These are phyloP conservation scores for Gorsachius magnificus DNA, from an alignment of 2,797 vertebrate genomes.

Conservation along the genomic window DNA sequence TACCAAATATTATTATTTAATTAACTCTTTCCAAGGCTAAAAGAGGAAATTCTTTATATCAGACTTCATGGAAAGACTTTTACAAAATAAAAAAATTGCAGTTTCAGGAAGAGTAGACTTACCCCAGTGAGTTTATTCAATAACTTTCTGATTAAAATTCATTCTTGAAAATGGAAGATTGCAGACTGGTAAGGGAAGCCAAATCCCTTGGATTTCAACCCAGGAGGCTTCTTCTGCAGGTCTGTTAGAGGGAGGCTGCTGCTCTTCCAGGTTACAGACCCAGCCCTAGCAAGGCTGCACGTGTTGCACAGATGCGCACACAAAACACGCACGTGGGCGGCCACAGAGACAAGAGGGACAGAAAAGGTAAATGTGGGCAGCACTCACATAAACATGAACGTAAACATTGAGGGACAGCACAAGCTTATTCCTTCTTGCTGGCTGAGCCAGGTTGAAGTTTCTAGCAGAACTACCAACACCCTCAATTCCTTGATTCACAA, in stretches of 20 bases:
- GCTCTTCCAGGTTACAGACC: not conserved
- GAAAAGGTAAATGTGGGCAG: not conserved
- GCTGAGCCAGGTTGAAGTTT: not conserved
- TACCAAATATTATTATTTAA: not conserved
- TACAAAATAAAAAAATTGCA: not conserved
- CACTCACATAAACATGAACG: not conserved
- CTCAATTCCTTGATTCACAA: not conserved
- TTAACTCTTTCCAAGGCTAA: not conserved
- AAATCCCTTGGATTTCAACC: not conserved
- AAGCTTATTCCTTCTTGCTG: not conserved
- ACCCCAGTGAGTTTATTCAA: not conserved
- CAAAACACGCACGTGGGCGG: accelerated
- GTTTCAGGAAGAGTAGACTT: not conserved
- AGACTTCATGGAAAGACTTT: not conserved
- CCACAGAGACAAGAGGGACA: not conserved
- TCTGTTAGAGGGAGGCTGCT: not conserved
- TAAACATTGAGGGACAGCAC: not conserved
- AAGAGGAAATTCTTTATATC: not conserved
- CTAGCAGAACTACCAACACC: not conserved
- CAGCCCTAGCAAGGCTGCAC: not conserved
- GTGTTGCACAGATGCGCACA: not conserved
- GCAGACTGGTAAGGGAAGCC: not conserved
- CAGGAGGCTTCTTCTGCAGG: not conserved
- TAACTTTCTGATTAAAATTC: not conserved
- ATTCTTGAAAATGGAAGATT: not conserved